phyloP scores from a whole-genome alignment of 2,888 invertebrate genomes.

The Tetrapedia diversipes region DNA sequence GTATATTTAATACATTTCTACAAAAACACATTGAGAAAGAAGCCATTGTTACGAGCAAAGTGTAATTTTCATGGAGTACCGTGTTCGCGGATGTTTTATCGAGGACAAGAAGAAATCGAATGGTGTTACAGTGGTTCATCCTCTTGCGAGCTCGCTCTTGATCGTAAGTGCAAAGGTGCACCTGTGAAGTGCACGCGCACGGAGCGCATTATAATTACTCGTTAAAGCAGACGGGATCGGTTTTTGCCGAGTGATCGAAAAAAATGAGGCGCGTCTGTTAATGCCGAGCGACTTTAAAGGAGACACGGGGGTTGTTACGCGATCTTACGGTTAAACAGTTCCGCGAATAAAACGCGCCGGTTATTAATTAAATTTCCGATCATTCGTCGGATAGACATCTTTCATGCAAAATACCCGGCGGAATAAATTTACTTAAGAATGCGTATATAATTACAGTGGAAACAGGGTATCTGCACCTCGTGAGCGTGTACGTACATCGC shows the following conservation, averaged over 20 bases:
- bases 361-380: background rate
- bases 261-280: slow-evolving; percentile 5
- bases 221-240: background rate
- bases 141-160: background rate
- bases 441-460: background rate
- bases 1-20: too few relatives aligned
- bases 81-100: background rate
- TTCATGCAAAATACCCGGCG: background rate
- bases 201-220: background rate
- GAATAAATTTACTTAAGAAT: background rate
- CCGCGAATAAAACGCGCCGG: background rate
- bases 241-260: slow-evolving; percentile 2
- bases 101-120: background rate
- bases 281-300: background rate
- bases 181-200: background rate
- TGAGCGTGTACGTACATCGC: too few relatives aligned
- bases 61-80: too few relatives aligned
- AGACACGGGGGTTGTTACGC: background rate
- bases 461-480: too few relatives aligned
- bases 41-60: too few relatives aligned
- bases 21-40: too few relatives aligned
- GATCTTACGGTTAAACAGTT: background rate
- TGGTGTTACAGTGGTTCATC: background rate
- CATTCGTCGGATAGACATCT: background rate
- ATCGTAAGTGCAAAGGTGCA: background rate